Evolutionary conservation across 53 echinoderm and acorn worm genomes (phyloP).

Genomic region (Paelopatides confundens): DNA sequence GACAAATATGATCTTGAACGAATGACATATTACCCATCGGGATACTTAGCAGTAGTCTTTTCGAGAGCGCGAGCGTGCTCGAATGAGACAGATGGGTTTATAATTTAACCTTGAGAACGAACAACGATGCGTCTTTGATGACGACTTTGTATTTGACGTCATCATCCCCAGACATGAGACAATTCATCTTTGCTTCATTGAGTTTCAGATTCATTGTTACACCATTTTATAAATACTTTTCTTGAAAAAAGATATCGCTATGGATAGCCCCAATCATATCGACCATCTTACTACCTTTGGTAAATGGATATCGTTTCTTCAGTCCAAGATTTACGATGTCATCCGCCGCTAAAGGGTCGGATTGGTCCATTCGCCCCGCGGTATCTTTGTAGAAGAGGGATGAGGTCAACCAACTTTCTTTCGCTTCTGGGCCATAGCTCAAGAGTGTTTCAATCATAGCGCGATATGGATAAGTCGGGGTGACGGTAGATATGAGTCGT

Average conservation of each 20-base stretch:
- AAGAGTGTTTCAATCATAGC: constrained; percentile 68
- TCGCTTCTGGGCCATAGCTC: constrained; percentile 63
- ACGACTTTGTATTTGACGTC: constrained; percentile 65
- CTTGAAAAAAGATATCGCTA: constrained; percentile 72
- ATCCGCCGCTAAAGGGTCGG: constrained; percentile 22
- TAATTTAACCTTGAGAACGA: constrained; percentile 78
- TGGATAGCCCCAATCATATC: constrained; percentile 60
- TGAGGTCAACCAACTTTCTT: constrained; percentile 53
- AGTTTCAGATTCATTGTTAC: constrained; percentile 77
- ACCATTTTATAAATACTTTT: constrained; percentile 67
- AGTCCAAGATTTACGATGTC: background rate
- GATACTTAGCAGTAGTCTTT: constrained; percentile 77
- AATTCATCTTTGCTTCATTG: constrained; percentile 65
- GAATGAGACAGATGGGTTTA: constrained; percentile 65
- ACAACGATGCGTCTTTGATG: constrained; percentile 71
- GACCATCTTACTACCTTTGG: constrained; percentile 15
- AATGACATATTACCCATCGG: constrained; percentile 65
- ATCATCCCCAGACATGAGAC: constrained; percentile 68
- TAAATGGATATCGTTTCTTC: constrained; percentile 10
- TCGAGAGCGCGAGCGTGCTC: constrained; percentile 74
- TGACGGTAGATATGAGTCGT: constrained; percentile 60
- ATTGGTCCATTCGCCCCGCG: constrained; percentile 55
- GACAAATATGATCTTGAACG: constrained; percentile 61
- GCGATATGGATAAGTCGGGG: constrained; percentile 66
- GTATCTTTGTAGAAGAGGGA: constrained; percentile 71